Conservation (phyloP, 2,888 invertebrate species). For the Ceriagrion tenellum region DNA sequence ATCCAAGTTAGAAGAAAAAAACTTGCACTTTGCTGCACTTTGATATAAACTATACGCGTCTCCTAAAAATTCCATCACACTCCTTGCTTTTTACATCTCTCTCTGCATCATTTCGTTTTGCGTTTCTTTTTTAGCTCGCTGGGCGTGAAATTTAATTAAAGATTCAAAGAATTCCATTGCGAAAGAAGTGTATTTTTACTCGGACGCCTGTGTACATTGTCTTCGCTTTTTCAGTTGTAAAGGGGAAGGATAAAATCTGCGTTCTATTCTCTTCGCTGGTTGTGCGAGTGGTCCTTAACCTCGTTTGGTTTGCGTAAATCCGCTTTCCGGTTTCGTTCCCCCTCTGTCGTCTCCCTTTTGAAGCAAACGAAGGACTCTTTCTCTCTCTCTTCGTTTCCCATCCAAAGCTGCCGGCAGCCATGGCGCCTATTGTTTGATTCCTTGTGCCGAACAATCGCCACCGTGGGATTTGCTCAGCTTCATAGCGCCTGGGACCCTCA, state of each 20-base stretch:
- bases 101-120: neutral
- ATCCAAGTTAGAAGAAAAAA: neutral
- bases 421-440: neutral
- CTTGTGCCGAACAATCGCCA: neutral
- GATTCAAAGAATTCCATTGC: neutral
- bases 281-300: slow-evolving; percentile 13
- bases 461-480: neutral
- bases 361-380: neutral
- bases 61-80: too few species aligned
- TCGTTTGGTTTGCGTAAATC: neutral
- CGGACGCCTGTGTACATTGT: neutral
- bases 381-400: neutral
- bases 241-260: neutral
- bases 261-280: neutral
- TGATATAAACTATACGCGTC: too few species aligned
- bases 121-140: neutral
- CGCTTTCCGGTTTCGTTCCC: neutral
- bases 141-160: neutral
- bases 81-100: neutral
- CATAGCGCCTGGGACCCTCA: neutral
- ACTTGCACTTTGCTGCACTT: too few species aligned
- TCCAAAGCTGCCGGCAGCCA: neutral
- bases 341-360: neutral
- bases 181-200: neutral
- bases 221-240: neutral